A percentile compares a stretch with the other conserved stretches of the same genome.
Conservation (phyloP, 2,888 invertebrate genomes). For the Xestia c-nigrum region DNA sequence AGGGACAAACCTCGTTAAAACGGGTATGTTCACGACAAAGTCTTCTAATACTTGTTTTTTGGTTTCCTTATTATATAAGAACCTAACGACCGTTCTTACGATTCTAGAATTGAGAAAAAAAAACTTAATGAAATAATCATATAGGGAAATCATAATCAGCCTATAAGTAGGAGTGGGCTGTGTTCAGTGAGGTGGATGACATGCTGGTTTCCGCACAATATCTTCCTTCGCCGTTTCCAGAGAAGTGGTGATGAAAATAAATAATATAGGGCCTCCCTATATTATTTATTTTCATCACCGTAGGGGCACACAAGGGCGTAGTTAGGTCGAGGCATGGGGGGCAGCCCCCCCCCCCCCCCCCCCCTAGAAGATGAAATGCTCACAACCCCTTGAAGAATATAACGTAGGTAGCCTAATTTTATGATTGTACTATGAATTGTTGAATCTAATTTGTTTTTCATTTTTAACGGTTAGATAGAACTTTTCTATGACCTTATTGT, state of each 20-base stretch:
- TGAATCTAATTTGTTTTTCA: too few relatives aligned
- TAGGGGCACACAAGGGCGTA: too few relatives aligned
- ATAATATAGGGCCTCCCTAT: background rate
- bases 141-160: background rate
- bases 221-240: background rate
- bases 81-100: constrained; percentile 71
- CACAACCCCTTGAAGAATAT: too few relatives aligned
- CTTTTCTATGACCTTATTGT: too few relatives aligned
- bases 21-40: constrained; percentile 75
- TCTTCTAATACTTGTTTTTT: constrained; percentile 79
- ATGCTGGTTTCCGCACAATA: background rate
- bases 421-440: too few relatives aligned
- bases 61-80: constrained; percentile 69
- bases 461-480: too few relatives aligned
- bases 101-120: constrained; percentile 86
- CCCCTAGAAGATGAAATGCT: too few relatives aligned
- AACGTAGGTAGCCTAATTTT: too few relatives aligned
- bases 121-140: constrained; percentile 43
- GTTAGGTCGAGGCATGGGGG: too few relatives aligned
- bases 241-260: background rate
- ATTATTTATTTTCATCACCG: too few relatives aligned
- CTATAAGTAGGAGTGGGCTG: background rate
- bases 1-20: constrained; percentile 81
- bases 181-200: background rate
- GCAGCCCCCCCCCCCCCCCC: too few relatives aligned